Base-by-base conservation (phyloP, 2,113 vertebrate genomes). In the Mohoua ochrocephala region DNA sequence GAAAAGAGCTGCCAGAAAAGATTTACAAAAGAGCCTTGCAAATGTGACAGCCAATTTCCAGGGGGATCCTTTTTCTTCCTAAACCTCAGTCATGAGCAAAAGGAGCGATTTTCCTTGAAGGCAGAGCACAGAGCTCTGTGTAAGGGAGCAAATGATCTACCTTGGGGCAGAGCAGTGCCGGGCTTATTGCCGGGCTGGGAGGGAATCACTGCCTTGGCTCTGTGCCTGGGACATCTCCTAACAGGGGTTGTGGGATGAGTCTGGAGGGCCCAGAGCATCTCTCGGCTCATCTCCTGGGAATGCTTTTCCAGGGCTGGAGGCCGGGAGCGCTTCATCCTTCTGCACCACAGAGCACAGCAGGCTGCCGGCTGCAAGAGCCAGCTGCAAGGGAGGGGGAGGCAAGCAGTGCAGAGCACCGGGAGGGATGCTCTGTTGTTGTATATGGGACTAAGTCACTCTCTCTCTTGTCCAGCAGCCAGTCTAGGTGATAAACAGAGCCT, bases 121-220 rank as follows among this genome's bases (percentile, higher is more conserved):
- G 83, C 37, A 81, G 67, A 82, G 52, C 19, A 41, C n/a, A 16
- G 68, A 69, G 50, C 35, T 50, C 76, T 67, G 54, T 15, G 31
- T 45, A 65, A 74, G 35, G 52, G 35, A 92, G 33, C 13, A 69
- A 39, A 30, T 0, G 1, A 13, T 77, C n/a, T 41, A 5, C 74
- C 82, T 14, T 0, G 0, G 30, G 39, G 44, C 47, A 44, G 27
- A 52, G 75, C 22, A 87, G 52, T 56, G 7, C 39, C 0, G 0
- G 18, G 44, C 39, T 77, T 23, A 17, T 31, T 60, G 56, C 26
- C 0, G 2, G 30, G 10, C 60, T 4, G 2, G 37, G 50, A 61
- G 49, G 59, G 45, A 59, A 77, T 77, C 82, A 33, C 45, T 0
- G 4, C 26, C 81, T n/a, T 23, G 73, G 37, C 54, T 70, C 54